These are phyloP conservation scores for Metallyticus violacea DNA, from an alignment of 2,888 invertebrate genomes.

Conservation along the genomic window DNA sequence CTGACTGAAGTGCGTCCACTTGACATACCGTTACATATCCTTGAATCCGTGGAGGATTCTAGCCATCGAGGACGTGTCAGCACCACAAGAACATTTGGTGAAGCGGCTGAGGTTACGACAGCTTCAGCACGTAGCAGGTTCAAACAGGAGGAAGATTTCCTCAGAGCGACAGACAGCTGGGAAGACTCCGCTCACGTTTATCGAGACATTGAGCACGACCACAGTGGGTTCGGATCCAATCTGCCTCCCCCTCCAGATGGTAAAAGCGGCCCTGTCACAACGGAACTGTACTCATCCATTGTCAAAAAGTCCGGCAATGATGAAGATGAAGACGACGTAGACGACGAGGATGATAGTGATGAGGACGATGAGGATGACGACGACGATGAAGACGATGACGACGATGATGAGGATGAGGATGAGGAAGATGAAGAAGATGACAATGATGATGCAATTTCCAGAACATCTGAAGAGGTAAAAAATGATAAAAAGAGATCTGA, in stretches of 20 bases:
- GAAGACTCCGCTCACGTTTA: background rate
- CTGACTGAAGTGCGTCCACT: slow-evolving; percentile 19
- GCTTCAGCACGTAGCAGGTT: background rate
- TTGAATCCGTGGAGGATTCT: background rate
- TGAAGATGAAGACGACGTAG: background rate
- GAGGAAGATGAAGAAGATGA: slow-evolving; percentile 9
- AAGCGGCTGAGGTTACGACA: background rate
- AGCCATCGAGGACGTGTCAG: background rate
- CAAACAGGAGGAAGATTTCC: background rate
- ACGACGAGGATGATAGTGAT: background rate
- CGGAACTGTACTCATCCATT: background rate
- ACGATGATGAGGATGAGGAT: slow-evolving; percentile 14
- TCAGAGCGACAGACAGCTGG: background rate
- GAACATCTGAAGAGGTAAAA: background rate
- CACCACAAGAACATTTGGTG: background rate
- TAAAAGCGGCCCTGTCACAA: background rate
- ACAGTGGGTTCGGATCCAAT: background rate
- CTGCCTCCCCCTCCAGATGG: background rate
- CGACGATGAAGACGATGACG: slow-evolving; percentile 22
- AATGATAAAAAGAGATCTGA: background rate
- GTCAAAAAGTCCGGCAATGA: background rate
- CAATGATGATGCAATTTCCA: background rate
- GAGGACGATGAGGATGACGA: slow-evolving; percentile 1
- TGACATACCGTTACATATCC: slow-evolving; percentile 14
- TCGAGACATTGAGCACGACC: background rate